These are phyloP conservation scores for Drosophila aldrichi DNA, from an alignment of 2,888 invertebrate genomes.

Conservation along the genomic window DNA sequence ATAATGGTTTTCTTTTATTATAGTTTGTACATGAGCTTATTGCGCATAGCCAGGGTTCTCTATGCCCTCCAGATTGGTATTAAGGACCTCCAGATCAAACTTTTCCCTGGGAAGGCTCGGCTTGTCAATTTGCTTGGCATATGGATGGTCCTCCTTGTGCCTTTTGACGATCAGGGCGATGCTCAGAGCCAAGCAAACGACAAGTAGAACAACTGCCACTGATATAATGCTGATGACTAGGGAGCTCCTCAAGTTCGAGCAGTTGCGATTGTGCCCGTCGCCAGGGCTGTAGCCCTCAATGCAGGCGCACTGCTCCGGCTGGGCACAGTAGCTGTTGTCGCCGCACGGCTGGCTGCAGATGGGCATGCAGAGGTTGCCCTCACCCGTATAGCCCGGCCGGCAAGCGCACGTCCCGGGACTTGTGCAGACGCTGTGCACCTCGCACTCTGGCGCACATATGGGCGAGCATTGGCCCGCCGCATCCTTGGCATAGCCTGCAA, in stretches of 20 bases:
- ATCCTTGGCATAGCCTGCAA: conserved; percentile 13
- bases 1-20: neutral
- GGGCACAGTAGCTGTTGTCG: conserved; percentile 40
- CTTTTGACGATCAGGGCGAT: neutral
- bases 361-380: conserved; percentile 31
- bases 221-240: neutral
- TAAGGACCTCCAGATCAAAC: neutral
- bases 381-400: conserved; percentile 16
- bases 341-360: conserved; percentile 36
- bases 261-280: conserved; percentile 12
- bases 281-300: neutral
- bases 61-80: conserved; percentile 23
- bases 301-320: conserved; percentile 35
- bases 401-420: conserved; percentile 30
- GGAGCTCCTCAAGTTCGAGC: conserved; percentile 1
- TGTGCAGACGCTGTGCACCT: conserved; percentile 25
- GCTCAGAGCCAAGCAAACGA: neutral
- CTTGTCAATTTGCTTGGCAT: neutral
- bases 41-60: neutral
- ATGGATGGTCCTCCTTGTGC: neutral
- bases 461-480: conserved; percentile 11
- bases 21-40: neutral
- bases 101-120: neutral
- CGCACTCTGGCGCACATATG: conserved; percentile 32
- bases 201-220: neutral